Evolutionary conservation across 2,797 vertebrate species (phyloP).

Genomic region (Sebastes alutus): DNA sequence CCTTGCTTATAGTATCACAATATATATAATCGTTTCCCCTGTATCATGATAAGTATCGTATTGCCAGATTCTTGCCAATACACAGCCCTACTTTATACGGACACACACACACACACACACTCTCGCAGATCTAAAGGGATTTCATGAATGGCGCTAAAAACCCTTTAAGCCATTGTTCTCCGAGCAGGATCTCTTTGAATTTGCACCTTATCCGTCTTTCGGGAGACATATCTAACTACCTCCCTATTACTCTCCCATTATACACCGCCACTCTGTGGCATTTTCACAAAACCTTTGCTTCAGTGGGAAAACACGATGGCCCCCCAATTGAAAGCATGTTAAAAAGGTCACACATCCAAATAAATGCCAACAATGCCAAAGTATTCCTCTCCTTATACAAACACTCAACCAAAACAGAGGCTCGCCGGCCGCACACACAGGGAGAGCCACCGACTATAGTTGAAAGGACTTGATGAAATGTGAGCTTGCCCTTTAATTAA

Average conservation of each 20-base stretch:
- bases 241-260: slow-evolving; percentile 73
- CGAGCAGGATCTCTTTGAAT: slow-evolving; percentile 28
- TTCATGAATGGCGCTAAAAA: slow-evolving; percentile 1
- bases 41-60: too few species aligned
- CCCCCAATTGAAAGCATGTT: slow-evolving; percentile 82
- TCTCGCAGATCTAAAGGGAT: not conserved
- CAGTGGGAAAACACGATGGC: slow-evolving; percentile 75
- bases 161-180: slow-evolving; percentile 15
- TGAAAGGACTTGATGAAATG: slow-evolving; percentile 71
- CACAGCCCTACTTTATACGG: not conserved
- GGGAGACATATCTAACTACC: slow-evolving; percentile 63
- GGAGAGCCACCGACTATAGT: slow-evolving; percentile 30
- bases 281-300: slow-evolving; percentile 76
- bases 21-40: too few species aligned
- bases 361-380: slow-evolving; percentile 87
- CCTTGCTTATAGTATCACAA: too few species aligned
- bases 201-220: slow-evolving; percentile 60
- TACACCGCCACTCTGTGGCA: slow-evolving; percentile 69
- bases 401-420: slow-evolving; percentile 68
- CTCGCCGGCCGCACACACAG: slow-evolving; percentile 42
- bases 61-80: too few species aligned
- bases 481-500: slow-evolving; percentile 85
- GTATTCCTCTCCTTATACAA: slow-evolving; percentile 72
- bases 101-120: not conserved
- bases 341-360: slow-evolving; percentile 88